Evolutionary conservation across 1,140 invertebrate species (phyloP), one percentile per base, ranked within the genome.

Genomic region (Brachionus manjavacas): DNA sequence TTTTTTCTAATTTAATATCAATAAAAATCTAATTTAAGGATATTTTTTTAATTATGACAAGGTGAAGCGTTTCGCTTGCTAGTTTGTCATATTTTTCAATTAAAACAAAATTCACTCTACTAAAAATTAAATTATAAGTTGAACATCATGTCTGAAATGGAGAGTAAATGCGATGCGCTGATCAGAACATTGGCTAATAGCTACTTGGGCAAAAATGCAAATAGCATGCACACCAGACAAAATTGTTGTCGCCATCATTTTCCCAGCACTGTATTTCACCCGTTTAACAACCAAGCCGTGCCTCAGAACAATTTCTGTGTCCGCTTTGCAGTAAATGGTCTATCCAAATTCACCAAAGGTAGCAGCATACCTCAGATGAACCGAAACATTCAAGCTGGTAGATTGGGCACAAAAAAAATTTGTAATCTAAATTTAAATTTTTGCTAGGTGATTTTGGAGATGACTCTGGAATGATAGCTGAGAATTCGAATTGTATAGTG

Each of bases 381-480:
- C 20, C n/a, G 28, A 1, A 81, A 16, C 25, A 81, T 81, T n/a
- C 79, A 81, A 68, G 31, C 72, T 2, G 70, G 70, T 74, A 41
- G 31, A 28, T 28, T 68, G 20, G 31, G 64, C 4, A 23, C 60
- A 64, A 64, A 64, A 64, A n/a, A 64, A 64, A 25, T 64, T 64
- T 64, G 16, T 64, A 23, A 25, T 64, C 23, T 20, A 9, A 64
- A 3, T 64, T 23, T 23, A 64, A 23, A 64, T 28, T 8, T 66
- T 66, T 12, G 0, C 9, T 25, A 25, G 83, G 83, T 39, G 46
- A 84, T 76, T 84, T 84, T 25, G 83, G 83, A 0, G 83, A 84
- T 76, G 83, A 84, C 60, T 52, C 83, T 7, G 83, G 83, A 14
- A 84, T 84, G 70, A 43, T 74, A 39, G 70, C 60, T 23, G 68